Evolutionary conservation across 2,888 invertebrate species (phyloP).

Genomic region (Parnassius glacialis): DNA sequence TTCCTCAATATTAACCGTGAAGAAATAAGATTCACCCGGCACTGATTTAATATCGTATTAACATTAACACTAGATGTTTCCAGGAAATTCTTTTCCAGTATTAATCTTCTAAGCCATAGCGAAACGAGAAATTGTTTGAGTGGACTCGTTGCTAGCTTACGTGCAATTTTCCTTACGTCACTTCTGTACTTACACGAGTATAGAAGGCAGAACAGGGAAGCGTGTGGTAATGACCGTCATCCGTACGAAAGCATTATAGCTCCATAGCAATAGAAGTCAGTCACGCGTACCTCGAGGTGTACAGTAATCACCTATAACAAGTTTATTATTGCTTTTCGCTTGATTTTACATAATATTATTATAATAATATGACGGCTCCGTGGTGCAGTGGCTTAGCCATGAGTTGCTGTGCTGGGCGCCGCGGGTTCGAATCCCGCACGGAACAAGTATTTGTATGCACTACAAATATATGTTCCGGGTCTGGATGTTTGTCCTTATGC

Average conservation of each 20-base stretch:
- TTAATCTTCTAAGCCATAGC: constrained; percentile 18
- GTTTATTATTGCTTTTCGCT: constrained; percentile 18
- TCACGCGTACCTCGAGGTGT: constrained; percentile 27
- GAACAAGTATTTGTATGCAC: no score
- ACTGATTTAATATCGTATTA: constrained; percentile 14
- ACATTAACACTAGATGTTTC: constrained; percentile 17
- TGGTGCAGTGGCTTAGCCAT: no score
- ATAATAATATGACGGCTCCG: not conserved
- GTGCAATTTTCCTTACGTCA: constrained; percentile 27
- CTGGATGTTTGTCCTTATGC: no score
- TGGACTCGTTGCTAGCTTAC: constrained; percentile 16
- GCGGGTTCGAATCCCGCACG: no score
- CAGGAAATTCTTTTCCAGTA: constrained; percentile 19
- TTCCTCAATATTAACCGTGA: constrained; percentile 20
- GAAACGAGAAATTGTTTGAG: constrained; percentile 25
- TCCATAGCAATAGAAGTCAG: constrained; percentile 29
- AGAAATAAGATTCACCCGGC: constrained; percentile 16
- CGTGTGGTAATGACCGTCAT: constrained; percentile 38
- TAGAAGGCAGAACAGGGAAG: constrained; percentile 42
- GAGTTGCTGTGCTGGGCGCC: no score
- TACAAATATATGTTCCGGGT: no score
- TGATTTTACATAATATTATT: constrained; percentile 1
- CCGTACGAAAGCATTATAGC: constrained; percentile 29
- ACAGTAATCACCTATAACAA: constrained; percentile 14
- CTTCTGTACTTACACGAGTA: constrained; percentile 34